Conservation (phyloP, 2,888 invertebrate species). For the Dryomyza anilis region DNA sequence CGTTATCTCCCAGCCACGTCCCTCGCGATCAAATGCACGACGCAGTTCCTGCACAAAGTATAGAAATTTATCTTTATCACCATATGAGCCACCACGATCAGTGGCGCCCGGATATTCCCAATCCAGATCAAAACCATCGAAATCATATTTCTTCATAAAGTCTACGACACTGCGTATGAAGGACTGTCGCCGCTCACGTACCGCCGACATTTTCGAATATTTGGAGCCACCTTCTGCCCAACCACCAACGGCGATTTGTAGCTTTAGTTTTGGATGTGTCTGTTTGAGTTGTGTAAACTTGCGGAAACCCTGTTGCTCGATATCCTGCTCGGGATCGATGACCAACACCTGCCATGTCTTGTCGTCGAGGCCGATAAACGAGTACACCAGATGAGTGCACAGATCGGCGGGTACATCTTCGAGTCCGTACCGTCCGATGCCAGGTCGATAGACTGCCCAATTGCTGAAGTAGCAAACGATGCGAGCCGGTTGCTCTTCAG, state of each 20-base stretch:
- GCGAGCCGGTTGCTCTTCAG: slow-evolving; percentile 60
- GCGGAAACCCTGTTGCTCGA: slow-evolving; percentile 75
- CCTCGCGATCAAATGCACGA: slow-evolving; percentile 76
- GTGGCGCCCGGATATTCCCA: slow-evolving; percentile 92
- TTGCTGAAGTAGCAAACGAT: slow-evolving; percentile 65
- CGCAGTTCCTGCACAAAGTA: slow-evolving; percentile 82
- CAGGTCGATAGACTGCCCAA: slow-evolving; percentile 82
- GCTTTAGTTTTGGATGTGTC: slow-evolving; percentile 74
- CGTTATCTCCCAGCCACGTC: slow-evolving; percentile 83
- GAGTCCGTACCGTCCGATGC: slow-evolving; percentile 79
- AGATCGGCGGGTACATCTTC: slow-evolving; percentile 81
- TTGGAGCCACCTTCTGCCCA: slow-evolving; percentile 91
- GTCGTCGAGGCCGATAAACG: slow-evolving; percentile 85
- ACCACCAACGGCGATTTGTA: slow-evolving; percentile 83
- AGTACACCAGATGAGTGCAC: slow-evolving; percentile 87
- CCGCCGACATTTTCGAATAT: slow-evolving; percentile 81
- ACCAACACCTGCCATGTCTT: slow-evolving; percentile 76
- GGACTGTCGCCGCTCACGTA: slow-evolving; percentile 69
- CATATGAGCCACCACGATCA: slow-evolving; percentile 82
- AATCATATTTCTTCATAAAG: slow-evolving; percentile 77
- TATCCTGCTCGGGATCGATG: slow-evolving; percentile 80
- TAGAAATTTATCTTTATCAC: slow-evolving; percentile 82
- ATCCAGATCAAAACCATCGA: slow-evolving; percentile 86
- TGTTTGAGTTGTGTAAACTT: slow-evolving; percentile 78
- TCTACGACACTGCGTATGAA: slow-evolving; percentile 79